Percentiles rank a stretch among this genome's conserved stretches.
These are phyloP conservation scores for Sphenodon punctatus DNA, from an alignment of 2,797 vertebrate genomes.

Conservation along the genomic window DNA sequence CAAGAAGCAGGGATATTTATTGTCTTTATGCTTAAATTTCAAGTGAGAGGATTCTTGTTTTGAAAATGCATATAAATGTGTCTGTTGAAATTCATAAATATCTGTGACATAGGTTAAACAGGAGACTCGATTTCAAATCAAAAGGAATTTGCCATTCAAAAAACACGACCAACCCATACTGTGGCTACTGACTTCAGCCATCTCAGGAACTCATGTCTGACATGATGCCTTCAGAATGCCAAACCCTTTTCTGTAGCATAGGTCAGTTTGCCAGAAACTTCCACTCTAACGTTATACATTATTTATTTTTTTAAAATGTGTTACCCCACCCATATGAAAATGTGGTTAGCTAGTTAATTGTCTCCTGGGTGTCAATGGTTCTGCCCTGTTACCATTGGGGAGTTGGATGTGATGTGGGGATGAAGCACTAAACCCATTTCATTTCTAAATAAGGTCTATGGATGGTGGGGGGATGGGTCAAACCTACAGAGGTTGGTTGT, in stretches of 20 bases:
- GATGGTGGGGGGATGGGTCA: too few relatives aligned
- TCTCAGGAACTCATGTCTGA: neutral
- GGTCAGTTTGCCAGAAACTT: neutral
- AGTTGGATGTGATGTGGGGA: neutral
- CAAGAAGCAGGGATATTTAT: too few relatives aligned
- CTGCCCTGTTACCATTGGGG: too few relatives aligned
- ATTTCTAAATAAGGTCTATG: neutral
- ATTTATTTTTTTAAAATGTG: too few relatives aligned
- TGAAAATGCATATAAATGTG: too few relatives aligned
- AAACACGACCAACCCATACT: too few relatives aligned
- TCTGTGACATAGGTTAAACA: neutral
- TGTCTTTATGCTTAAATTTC: too few relatives aligned
- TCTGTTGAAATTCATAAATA: neutral
- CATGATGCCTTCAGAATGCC: neutral
- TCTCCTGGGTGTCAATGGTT: neutral
- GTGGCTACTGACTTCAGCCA: neutral
- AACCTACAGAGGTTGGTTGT: too few relatives aligned
- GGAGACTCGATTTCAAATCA: neutral
- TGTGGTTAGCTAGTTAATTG: neutral
- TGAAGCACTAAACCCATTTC: neutral
- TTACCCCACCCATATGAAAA: too few relatives aligned
- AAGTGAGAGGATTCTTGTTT: too few relatives aligned
- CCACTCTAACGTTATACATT: neutral
- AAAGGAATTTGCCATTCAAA: too few relatives aligned
- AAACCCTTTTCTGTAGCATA: neutral